These are phyloP conservation scores for Pyrgus malvae DNA, from an alignment of 2,888 invertebrate species.

Conservation along the genomic window DNA sequence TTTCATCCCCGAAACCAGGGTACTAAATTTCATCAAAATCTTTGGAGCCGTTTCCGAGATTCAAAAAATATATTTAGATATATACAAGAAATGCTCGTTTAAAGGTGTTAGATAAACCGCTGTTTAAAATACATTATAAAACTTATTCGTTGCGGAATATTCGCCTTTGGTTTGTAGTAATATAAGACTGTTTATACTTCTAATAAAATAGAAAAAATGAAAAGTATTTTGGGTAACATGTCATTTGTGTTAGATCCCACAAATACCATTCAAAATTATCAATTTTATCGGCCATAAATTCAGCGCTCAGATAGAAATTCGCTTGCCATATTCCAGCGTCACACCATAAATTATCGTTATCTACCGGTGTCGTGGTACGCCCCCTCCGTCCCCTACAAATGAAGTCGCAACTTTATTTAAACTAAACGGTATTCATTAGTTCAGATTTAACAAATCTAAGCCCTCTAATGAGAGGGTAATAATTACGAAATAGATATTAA, in stretches of 20 bases:
- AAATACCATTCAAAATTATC: slow-evolving; percentile 1
- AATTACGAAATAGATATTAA: slow-evolving; percentile 5
- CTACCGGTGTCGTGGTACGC: slow-evolving; percentile 26
- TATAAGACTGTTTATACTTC: too few species aligned
- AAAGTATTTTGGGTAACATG: too few species aligned
- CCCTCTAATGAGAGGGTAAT: slow-evolving; percentile 11
- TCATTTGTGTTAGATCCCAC: neutral
- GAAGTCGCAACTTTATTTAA: slow-evolving; percentile 57
- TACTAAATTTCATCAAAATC: too few species aligned
- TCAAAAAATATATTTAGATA: too few species aligned
- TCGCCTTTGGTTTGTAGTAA: too few species aligned
- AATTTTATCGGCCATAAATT: slow-evolving; percentile 17
- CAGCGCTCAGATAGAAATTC: slow-evolving; percentile 14
- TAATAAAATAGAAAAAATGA: too few species aligned
- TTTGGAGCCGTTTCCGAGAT: too few species aligned
- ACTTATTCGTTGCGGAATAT: too few species aligned
- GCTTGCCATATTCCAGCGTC: slow-evolving; percentile 15
- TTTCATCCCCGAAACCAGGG: too few species aligned
- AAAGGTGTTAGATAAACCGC: too few species aligned
- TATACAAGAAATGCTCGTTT: too few species aligned
- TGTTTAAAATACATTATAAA: too few species aligned
- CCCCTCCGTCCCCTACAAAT: slow-evolving; percentile 44
- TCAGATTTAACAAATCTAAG: slow-evolving; percentile 43
- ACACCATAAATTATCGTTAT: slow-evolving; percentile 22
- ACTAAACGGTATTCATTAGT: slow-evolving; percentile 59